A percentile compares a stretch with the other conserved stretches of the same genome.
These are phyloP conservation scores for Hippoglossus stenolepis DNA, from an alignment of 2,113 vertebrate genomes.

Conservation along the genomic window DNA sequence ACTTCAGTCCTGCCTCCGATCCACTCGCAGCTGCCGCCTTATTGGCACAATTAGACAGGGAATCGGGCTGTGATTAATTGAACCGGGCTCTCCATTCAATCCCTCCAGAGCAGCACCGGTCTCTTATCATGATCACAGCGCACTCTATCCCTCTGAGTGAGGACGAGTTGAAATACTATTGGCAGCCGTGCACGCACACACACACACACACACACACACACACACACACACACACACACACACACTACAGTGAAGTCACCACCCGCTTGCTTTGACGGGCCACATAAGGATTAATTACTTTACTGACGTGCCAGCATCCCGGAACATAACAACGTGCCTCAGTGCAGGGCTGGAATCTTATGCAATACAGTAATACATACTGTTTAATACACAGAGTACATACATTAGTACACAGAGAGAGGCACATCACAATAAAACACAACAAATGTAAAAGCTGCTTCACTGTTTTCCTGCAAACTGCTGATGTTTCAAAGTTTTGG, in stretches of 20 bases:
- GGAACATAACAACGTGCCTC: not conserved
- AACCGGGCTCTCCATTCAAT: constrained; percentile 54
- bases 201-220: not conserved
- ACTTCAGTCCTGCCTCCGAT: constrained; percentile 59
- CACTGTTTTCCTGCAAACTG: not conserved
- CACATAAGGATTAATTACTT: constrained; percentile 27
- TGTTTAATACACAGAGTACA: not conserved
- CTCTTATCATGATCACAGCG: constrained; percentile 38
- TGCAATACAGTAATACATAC: not conserved
- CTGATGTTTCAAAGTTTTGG: constrained; percentile 17
- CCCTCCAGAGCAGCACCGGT: constrained; percentile 30
- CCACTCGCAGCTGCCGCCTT: constrained; percentile 70
- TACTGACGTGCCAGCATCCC: constrained; percentile 6
- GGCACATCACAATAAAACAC: not conserved
- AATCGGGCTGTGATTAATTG: constrained; percentile 65
- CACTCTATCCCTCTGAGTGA: constrained; percentile 39
- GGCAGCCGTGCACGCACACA: constrained; percentile 34
- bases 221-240: no score
- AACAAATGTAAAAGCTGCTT: not conserved
- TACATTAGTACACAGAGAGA: not conserved
- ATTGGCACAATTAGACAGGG: constrained; percentile 77
- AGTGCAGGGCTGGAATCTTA: constrained; percentile 6
- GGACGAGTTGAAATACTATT: constrained; percentile 44
- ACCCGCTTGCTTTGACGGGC: not conserved
- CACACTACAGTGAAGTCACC: constrained; percentile 15